Evolutionary conservation across 2,888 invertebrate species (phyloP).

Genomic region (Acanthosoma haemorrhoidale): DNA sequence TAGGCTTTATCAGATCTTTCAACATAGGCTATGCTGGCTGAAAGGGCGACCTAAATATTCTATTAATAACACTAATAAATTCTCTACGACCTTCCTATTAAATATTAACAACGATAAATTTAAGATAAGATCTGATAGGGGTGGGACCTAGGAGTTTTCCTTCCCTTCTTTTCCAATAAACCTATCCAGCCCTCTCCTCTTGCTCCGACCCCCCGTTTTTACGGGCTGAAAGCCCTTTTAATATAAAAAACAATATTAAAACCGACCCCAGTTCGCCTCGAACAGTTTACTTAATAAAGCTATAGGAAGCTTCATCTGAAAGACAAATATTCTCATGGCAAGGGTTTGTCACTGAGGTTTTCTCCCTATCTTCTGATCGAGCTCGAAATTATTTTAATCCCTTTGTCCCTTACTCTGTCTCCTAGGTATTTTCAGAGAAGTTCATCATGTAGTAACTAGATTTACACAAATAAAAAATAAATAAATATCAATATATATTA

Average conservation of each 20-base stretch:
- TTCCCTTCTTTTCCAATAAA: background rate
- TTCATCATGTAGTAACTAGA: no score
- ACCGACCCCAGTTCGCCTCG: background rate
- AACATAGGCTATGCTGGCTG: no score
- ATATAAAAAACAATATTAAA: slow-evolving; percentile 13
- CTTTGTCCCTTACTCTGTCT: no score
- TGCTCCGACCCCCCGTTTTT: background rate
- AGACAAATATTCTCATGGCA: slow-evolving; percentile 2
- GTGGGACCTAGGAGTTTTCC: background rate
- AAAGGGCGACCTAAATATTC: no score
- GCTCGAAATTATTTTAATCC: no score
- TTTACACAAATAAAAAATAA: no score
- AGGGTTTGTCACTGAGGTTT: no score
- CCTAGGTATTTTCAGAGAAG: no score
- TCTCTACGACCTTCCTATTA: background rate
- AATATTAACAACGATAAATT: background rate
- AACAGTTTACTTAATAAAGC: slow-evolving; percentile 13
- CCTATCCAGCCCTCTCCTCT: background rate
- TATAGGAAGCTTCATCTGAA: background rate
- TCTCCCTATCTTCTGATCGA: no score
- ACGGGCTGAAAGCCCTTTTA: background rate
- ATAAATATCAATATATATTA: no score
- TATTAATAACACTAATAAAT: no score
- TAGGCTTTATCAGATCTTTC: no score
- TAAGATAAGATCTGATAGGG: background rate